These are phyloP conservation scores for Heliconius ismenius DNA, from an alignment of 2,888 invertebrate genomes.

Conservation along the genomic window DNA sequence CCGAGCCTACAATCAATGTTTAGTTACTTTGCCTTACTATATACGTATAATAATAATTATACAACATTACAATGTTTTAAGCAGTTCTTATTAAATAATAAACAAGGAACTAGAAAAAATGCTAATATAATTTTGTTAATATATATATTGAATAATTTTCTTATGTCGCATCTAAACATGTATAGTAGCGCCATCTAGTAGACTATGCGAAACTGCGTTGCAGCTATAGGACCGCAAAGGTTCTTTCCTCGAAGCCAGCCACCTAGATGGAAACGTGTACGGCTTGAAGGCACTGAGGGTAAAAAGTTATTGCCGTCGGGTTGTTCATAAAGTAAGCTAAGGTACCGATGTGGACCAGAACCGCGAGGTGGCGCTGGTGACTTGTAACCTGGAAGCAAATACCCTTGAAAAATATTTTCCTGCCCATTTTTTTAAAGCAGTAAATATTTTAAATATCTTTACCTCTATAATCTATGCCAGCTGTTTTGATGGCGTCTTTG, in stretches of 20 bases:
- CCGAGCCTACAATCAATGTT: too few species aligned
- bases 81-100: not conserved
- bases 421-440: not conserved
- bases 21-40: too few species aligned
- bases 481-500: slow-evolving; percentile 67
- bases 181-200: slow-evolving; percentile 66
- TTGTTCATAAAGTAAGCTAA: slow-evolving; percentile 72
- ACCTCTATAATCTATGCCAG: slow-evolving; percentile 75
- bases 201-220: slow-evolving; percentile 64
- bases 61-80: too few species aligned
- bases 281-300: slow-evolving; percentile 63
- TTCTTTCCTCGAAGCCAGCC: slow-evolving; percentile 73
- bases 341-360: slow-evolving; percentile 72
- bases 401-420: not conserved
- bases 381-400: slow-evolving; percentile 62
- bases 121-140: not conserved
- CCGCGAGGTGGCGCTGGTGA: slow-evolving; percentile 76
- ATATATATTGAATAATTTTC: not conserved
- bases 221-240: slow-evolving; percentile 72
- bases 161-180: not conserved
- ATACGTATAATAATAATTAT: too few species aligned
- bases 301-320: slow-evolving; percentile 73
- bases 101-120: not conserved
- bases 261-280: slow-evolving; percentile 63
- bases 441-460: slow-evolving; percentile 10